Evolutionary conservation across 2,113 vertebrate genomes (phyloP).

Genomic region (Caranx ignobilis): DNA sequence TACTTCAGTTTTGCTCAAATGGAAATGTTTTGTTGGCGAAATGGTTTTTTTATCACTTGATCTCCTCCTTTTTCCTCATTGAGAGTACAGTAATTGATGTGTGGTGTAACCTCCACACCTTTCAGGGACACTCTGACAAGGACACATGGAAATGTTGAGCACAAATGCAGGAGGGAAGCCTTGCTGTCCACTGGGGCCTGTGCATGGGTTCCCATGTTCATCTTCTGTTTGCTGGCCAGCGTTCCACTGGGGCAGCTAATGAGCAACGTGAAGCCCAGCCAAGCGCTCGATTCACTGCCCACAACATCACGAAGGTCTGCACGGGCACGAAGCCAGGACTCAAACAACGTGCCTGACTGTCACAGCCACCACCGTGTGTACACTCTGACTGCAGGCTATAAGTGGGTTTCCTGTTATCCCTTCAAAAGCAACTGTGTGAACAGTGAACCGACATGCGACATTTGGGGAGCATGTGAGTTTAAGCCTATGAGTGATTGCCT

Average conservation of each 20-base stretch:
- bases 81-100: no score
- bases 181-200: background rate
- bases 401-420: constrained; percentile 45
- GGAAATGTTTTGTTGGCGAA: no score
- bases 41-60: no score
- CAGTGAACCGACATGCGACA: background rate
- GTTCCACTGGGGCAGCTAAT: constrained; percentile 64
- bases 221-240: constrained; percentile 44
- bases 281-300: constrained; percentile 68
- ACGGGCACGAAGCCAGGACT: constrained; percentile 60
- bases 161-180: constrained; percentile 9
- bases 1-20: no score
- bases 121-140: background rate
- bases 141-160: background rate
- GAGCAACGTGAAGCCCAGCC: constrained; percentile 66
- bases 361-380: constrained; percentile 34
- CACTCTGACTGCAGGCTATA: constrained; percentile 34
- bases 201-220: constrained; percentile 20
- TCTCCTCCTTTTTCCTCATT: no score
- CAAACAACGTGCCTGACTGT: constrained; percentile 48
- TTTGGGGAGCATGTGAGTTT: constrained; percentile 19
- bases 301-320: constrained; percentile 49
- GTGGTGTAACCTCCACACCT: no score
- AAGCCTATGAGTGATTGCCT: background rate
- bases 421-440: constrained; percentile 27